Evolutionary conservation across 1,140 invertebrate species (phyloP).

Genomic region (Drosophila chauvacae): DNA sequence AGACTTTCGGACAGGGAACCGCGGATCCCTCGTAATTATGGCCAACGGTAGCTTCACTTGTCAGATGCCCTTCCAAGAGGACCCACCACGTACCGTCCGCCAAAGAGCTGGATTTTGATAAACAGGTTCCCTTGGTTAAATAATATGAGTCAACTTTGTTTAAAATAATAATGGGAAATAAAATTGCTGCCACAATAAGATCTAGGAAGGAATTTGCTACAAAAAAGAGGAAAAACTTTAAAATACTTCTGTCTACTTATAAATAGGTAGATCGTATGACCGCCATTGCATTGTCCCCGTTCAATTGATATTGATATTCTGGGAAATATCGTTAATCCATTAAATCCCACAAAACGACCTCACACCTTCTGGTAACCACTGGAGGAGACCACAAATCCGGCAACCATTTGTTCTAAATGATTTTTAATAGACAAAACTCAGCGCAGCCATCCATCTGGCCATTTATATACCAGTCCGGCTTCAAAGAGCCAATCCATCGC

Average conservation of each 20-base stretch:
- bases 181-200: neutral
- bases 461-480: slow-evolving; percentile 31
- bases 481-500: slow-evolving; percentile 34
- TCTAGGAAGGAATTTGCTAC: neutral
- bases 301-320: slow-evolving; percentile 7
- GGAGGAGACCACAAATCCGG: slow-evolving; percentile 23
- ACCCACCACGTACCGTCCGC: slow-evolving; percentile 51
- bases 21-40: slow-evolving; percentile 50
- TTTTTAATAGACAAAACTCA: slow-evolving; percentile 80
- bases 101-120: neutral
- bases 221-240: neutral
- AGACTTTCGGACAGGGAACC: neutral
- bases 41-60: slow-evolving; percentile 71
- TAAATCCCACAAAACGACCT: slow-evolving; percentile 21
- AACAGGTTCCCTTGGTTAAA: neutral
- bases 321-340: slow-evolving; percentile 20
- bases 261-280: neutral
- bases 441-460: slow-evolving; percentile 52
- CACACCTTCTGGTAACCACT: slow-evolving; percentile 39
- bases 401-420: slow-evolving; percentile 75
- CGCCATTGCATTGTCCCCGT: neutral
- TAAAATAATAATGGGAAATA: no score
- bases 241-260: neutral
- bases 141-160: neutral
- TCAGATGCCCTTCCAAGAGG: slow-evolving; percentile 34